Percentiles rank a stretch among this genome's conserved stretches.
Evolutionary conservation across 2,797 vertebrate species (phyloP).

Genomic region (Cirrhinus molitorella): DNA sequence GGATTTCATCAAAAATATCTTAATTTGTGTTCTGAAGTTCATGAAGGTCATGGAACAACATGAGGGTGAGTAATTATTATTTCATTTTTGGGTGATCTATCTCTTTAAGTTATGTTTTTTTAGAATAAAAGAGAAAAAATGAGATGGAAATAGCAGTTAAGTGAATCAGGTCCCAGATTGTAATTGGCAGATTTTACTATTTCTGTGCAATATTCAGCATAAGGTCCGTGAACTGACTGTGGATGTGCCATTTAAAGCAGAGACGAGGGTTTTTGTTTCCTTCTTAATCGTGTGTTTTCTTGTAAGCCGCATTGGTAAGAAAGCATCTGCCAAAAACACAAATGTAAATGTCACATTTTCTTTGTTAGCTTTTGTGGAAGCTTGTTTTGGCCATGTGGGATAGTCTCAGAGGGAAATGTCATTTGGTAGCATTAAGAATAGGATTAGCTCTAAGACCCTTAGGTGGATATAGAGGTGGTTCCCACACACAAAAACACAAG

Average conservation of each 20-base stretch:
- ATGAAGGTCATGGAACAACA: too few species aligned
- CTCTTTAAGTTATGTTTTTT: too few species aligned
- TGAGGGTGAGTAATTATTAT: too few species aligned
- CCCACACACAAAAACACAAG: conserved; percentile 1
- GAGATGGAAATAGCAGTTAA: neutral
- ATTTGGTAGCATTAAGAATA: conserved; percentile 33
- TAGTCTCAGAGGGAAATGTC: conserved; percentile 24
- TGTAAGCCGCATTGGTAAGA: neutral
- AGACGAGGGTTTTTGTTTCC: neutral
- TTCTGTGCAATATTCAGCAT: neutral
- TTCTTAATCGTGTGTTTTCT: neutral
- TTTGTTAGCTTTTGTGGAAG: conserved; percentile 2
- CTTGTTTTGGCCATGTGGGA: conserved; percentile 36
- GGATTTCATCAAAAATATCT: too few species aligned
- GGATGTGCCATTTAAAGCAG: neutral
- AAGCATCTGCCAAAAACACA: neutral
- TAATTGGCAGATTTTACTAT: neutral
- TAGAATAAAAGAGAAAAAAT: too few species aligned
- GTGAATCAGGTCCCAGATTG: neutral
- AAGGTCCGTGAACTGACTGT: neutral
- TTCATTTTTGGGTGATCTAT: too few species aligned
- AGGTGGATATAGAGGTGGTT: conserved; percentile 12
- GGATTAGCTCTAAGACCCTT: conserved; percentile 15
- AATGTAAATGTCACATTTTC: conserved; percentile 24
- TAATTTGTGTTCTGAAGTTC: too few species aligned